Percentiles rank a stretch among this genome's conserved stretches.
Conservation (phyloP, 1,140 invertebrate species). For the Hyposmocoma kahamanoa region DNA sequence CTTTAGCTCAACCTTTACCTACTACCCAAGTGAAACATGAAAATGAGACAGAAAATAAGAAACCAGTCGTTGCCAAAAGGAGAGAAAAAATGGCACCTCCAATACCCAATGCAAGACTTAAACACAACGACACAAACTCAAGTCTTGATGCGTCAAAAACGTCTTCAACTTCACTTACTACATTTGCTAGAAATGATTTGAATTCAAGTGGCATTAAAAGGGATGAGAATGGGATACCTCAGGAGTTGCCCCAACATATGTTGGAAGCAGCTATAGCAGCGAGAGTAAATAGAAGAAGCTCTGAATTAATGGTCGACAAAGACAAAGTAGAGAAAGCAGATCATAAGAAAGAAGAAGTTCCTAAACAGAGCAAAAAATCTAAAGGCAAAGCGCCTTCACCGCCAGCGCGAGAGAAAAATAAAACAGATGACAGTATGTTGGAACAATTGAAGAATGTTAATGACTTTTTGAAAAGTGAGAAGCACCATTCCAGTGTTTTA, state of each 20-base stretch:
- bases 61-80: constrained; percentile 69
- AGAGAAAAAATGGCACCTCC: constrained; percentile 69
- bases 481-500: constrained; percentile 57
- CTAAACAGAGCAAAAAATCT: constrained; percentile 75
- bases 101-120: constrained; percentile 62
- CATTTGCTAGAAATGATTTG: constrained; percentile 55
- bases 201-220: constrained; percentile 75
- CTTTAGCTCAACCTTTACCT: constrained; percentile 38
- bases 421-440: constrained; percentile 61
- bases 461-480: constrained; percentile 58
- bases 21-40: constrained; percentile 50
- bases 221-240: constrained; percentile 75
- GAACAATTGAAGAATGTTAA: constrained; percentile 56
- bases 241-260: constrained; percentile 80
- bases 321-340: constrained; percentile 34
- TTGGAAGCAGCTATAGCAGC: constrained; percentile 81
- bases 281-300: constrained; percentile 77
- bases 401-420: constrained; percentile 66
- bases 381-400: constrained; percentile 84
- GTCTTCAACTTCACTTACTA: constrained; percentile 35
- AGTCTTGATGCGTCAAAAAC: constrained; percentile 42
- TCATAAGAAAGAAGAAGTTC: constrained; percentile 63
- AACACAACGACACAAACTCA: constrained; percentile 39
- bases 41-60: constrained; percentile 57
- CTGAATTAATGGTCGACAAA: constrained; percentile 50